A percentile compares a stretch with the other conserved stretches of the same genome.
Conservation (phyloP, 2,888 invertebrate species). For the Psylliodes chrysocephalus region DNA sequence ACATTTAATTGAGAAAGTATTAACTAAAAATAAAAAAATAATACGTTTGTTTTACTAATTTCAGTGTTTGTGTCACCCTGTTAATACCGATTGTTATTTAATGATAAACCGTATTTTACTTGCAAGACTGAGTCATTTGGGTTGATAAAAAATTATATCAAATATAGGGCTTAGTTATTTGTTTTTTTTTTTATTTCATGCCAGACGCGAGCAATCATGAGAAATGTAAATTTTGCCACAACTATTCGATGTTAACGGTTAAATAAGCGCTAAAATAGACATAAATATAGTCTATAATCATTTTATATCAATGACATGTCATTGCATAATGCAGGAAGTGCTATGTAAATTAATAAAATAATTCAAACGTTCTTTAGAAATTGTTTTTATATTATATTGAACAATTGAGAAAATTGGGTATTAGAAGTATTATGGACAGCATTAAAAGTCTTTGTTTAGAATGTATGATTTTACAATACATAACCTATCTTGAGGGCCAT, state of each 20-base stretch:
- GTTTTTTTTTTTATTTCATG: neutral
- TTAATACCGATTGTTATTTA: no score
- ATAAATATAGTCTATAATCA: neutral
- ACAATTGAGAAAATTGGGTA: no score
- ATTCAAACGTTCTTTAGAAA: neutral
- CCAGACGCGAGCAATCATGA: constrained; percentile 8
- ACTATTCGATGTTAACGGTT: neutral
- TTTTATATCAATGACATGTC: neutral
- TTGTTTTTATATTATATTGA: no score
- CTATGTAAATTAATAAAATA: neutral
- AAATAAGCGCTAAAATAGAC: neutral
- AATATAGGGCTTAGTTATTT: constrained; percentile 21
- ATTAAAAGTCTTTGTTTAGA: no score
- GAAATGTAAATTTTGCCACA: constrained; percentile 23
- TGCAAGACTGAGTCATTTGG: neutral
- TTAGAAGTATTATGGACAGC: no score
- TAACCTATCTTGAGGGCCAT: no score
- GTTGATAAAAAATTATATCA: constrained; percentile 25
- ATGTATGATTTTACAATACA: no score
- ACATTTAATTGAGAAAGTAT: no score
- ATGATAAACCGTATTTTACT: neutral
- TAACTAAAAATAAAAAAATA: no score
- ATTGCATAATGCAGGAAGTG: neutral
- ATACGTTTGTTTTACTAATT: no score
- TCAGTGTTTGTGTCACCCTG: no score